A percentile compares a stretch with the other conserved stretches of the same genome.
Evolutionary conservation across 2,888 invertebrate genomes (phyloP).

Genomic region (Apamea monoglypha): DNA sequence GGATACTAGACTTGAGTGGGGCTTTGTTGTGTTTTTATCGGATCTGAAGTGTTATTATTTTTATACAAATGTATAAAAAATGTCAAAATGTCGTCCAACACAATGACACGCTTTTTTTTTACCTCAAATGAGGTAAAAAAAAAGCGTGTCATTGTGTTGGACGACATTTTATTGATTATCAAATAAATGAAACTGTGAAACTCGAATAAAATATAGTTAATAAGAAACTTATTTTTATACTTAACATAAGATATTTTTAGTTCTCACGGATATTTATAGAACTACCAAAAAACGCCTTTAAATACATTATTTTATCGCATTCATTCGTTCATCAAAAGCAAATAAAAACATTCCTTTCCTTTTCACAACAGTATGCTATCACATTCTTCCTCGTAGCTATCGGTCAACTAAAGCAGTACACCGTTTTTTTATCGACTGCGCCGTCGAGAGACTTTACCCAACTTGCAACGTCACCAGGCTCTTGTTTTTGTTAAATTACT

Average conservation of each 20-base stretch:
- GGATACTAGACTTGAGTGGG: slow-evolving; percentile 24
- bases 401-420: slow-evolving; percentile 42
- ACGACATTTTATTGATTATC: neutral
- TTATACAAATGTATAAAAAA: too few species aligned
- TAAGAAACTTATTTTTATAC: neutral
- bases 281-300: neutral
- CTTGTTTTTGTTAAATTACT: slow-evolving; percentile 55
- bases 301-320: neutral
- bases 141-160: neutral
- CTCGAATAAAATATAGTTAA: neutral
- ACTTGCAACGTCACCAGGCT: slow-evolving; percentile 53
- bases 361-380: slow-evolving; percentile 12
- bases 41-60: neutral
- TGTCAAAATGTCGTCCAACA: too few species aligned
- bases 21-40: neutral
- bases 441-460: slow-evolving; percentile 42
- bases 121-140: neutral
- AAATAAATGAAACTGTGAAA: neutral
- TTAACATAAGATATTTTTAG: neutral
- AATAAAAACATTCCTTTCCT: slow-evolving; percentile 21
- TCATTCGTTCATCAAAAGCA: neutral
- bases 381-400: slow-evolving; percentile 48
- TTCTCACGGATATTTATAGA: neutral
- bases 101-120: too few species aligned
- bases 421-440: slow-evolving; percentile 46